A percentile compares a stretch with the other conserved stretches of the same genome.
These are phyloP conservation scores for Parnassius orleans DNA, from an alignment of 2,888 invertebrate genomes.

Conservation along the genomic window DNA sequence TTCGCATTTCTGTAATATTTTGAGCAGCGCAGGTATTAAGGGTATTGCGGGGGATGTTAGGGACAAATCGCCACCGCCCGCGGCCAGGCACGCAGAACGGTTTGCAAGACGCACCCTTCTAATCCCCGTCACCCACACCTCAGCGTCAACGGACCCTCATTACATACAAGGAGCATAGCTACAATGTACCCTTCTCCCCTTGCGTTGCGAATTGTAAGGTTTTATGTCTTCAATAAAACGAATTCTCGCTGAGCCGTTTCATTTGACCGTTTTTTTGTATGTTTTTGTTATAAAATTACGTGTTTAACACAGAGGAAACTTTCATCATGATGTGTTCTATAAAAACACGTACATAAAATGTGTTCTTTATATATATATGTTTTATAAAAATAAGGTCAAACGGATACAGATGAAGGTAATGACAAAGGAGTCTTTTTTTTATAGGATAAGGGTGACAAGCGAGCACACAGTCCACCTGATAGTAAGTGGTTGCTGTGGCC, in stretches of 20 bases:
- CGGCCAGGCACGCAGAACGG: slow-evolving; percentile 72
- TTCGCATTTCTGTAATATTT: slow-evolving; percentile 33
- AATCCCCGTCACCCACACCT: slow-evolving; percentile 49
- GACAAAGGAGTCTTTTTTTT: no score
- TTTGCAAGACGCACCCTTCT: slow-evolving; percentile 78
- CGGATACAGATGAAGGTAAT: no score
- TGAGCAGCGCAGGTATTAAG: slow-evolving; percentile 47
- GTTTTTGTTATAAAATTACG: neutral
- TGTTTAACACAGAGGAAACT: no score
- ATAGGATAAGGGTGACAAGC: no score
- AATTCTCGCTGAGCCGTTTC: slow-evolving; percentile 33
- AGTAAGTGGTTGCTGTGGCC: no score
- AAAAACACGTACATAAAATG: no score
- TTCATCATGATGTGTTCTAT: no score
- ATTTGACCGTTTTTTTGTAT: slow-evolving; percentile 34
- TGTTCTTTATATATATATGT: no score
- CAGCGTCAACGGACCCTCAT: slow-evolving; percentile 51
- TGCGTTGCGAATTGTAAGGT: slow-evolving; percentile 53
- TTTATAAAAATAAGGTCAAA: no score
- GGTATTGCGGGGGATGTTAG: slow-evolving; percentile 59
- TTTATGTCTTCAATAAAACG: slow-evolving; percentile 74
- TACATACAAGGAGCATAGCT: slow-evolving; percentile 74
- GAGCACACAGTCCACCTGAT: no score
- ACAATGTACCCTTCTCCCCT: slow-evolving; percentile 54
- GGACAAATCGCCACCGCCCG: slow-evolving; percentile 74